Conservation (phyloP, 2,797 vertebrate species). For the Lepilemur ruficaudatus region DNA sequence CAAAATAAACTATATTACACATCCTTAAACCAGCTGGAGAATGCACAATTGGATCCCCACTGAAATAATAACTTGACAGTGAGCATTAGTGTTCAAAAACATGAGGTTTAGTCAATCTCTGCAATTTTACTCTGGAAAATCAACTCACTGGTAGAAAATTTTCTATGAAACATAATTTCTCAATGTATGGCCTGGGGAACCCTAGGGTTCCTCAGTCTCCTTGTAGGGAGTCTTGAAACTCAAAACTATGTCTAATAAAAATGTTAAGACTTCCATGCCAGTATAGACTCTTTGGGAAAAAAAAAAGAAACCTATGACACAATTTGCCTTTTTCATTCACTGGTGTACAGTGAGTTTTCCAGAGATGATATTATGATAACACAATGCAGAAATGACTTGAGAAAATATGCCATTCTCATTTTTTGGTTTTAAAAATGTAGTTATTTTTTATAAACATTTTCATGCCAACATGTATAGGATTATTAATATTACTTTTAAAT, state of each 20-base stretch:
- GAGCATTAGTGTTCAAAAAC: background rate
- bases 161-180: background rate
- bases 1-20: background rate
- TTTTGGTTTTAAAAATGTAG: background rate
- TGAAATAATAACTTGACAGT: background rate
- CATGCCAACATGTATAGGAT: background rate
- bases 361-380: background rate
- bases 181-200: fast-evolving
- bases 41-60: background rate
- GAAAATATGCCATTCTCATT: background rate
- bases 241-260: background rate
- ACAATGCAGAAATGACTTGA: background rate
- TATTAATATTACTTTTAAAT: background rate
- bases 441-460: background rate
- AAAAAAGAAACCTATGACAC: background rate
- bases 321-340: background rate
- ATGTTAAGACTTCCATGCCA: background rate
- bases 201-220: fast-evolving
- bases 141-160: background rate
- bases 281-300: background rate
- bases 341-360: background rate
- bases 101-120: background rate
- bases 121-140: background rate
- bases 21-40: background rate
- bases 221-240: background rate